Conservation (phyloP, 2,113 vertebrate genomes). For the Brachypteracias leptosomus region DNA sequence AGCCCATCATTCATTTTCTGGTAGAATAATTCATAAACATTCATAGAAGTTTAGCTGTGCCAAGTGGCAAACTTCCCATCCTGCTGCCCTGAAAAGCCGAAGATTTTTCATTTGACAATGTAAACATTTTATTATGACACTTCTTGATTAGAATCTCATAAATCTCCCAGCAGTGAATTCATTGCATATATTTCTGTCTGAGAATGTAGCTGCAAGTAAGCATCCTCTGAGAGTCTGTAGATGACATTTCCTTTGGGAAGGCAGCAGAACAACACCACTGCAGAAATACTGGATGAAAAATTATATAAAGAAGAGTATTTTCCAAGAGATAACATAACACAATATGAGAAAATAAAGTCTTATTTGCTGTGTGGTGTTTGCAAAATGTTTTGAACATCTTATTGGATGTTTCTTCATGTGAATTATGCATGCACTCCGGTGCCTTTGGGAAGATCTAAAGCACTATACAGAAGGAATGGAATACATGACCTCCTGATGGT, state of each 20-base stretch:
- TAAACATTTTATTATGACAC: conserved; percentile 51
- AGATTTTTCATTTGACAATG: conserved; percentile 56
- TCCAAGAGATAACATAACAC: not conserved
- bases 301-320: not conserved
- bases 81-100: not conserved
- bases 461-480: not conserved
- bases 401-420: conserved; percentile 11
- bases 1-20: conserved; percentile 51
- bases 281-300: conserved; percentile 14
- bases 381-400: not conserved
- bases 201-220: not conserved
- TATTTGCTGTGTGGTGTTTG: not conserved
- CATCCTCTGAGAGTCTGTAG: not conserved
- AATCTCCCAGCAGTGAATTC: conserved; percentile 13
- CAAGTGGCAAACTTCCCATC: not conserved
- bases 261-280: not conserved
- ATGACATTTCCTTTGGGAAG: not conserved
- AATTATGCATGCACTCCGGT: conserved; percentile 8
- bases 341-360: not conserved
- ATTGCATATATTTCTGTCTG: conserved; percentile 8
- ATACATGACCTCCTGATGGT: not conserved
- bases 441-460: conserved; percentile 16
- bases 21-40: conserved; percentile 63
- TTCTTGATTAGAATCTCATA: conserved; percentile 10
- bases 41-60: conserved; percentile 28